Evolutionary conservation across 1,140 invertebrate species (phyloP), one percentile per base, ranked within the genome.

Genomic region (Melipona quadrifasciata): DNA sequence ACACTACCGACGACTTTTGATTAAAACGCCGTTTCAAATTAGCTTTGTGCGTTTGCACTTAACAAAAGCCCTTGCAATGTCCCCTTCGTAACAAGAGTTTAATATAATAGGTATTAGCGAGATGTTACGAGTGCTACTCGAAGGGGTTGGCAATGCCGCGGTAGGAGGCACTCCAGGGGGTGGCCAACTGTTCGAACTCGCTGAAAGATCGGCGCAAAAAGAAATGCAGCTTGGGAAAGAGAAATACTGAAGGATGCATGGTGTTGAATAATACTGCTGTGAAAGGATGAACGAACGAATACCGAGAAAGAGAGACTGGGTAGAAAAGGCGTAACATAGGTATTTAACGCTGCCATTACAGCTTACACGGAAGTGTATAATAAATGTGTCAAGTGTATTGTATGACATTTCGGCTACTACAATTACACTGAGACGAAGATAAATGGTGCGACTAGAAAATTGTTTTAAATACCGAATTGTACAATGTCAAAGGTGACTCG

Each of bases 1-100:
- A 87, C 85, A 89, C 87, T 85, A 87, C 73, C 73, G 88, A 89
- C 87, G 82, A 90, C 85, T 89, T 90, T 89, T 90, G 89, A 89
- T 89, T 87, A 86, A 87, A 87, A 76, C 67, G 67, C 68, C 82
- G 78, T 80, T 82, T 80, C 82, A 85, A 89, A 89, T 89, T 90
- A 85, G 82, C 89, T 87, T 90, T 90, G 85, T 87, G 73, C 87
- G 86, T 85, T 90, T 86, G 87, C 87, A 87, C 85, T 90, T 84
- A 79, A 87, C 79, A 80, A 79, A 89, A 80, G 77, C 75, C 79
- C 79, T 84, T 71, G 73, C 76, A 61, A 64, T 82, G 47, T 14
- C 65, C 71, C 87, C 82, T 77, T 75, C 75, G 58, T 70, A 47
- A 67, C 51, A 21, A 83, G 74, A 83, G 76, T 87, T 89, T 89